Base-by-base conservation (phyloP, 2,888 invertebrate species). In the Muschampia plurimacula region DNA sequence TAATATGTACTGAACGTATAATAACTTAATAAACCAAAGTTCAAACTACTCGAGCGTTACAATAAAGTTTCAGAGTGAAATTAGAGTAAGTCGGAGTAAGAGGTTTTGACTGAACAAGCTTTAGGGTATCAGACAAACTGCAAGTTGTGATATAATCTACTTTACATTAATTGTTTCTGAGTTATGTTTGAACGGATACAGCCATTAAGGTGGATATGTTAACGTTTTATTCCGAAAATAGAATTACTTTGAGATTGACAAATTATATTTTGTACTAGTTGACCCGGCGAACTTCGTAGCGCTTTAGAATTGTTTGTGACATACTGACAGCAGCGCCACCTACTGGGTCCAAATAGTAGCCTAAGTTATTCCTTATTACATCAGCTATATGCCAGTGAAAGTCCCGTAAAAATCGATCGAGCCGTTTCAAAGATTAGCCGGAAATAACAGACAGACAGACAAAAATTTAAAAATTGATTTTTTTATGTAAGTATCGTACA, bases 61-160 rank as follows among this genome's bases (percentile, higher is more conserved):
- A 57, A 60, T 60, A 60, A 68, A 60, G 60, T 60, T 67, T 44
- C 28, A 15, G 44, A 41, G n/a, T 39, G 68, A 59, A 28, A 59
- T 32, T 36, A 68, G n/a, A 44, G 59, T 68, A 10, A 46, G 41
- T 60, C 36, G 36, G 5, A 15, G 44, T 67, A 67, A 67, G 67
- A 41, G 57, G 67, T 41, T 67, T 67, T 39, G 7, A 36, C 10
- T 3, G 67, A 41, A n/a, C 39, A 9, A 67, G 41, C 67, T 57
- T 67, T 39, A 41, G 13, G 15, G 22, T 63, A 67, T 59, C 55
- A 59, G 13, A 9, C 44, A 32, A 59, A 60, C 46, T 60, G 67
- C 41, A 57, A 44, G 67, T 57, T 57, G 57, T 57, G 67, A 28
- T 57, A 57, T 57, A 41, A 44, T 22, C 41, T 64, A 28, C 15